Evolutionary conservation across 2,113 vertebrate species (phyloP).

Genomic region (Jacana jacana): DNA sequence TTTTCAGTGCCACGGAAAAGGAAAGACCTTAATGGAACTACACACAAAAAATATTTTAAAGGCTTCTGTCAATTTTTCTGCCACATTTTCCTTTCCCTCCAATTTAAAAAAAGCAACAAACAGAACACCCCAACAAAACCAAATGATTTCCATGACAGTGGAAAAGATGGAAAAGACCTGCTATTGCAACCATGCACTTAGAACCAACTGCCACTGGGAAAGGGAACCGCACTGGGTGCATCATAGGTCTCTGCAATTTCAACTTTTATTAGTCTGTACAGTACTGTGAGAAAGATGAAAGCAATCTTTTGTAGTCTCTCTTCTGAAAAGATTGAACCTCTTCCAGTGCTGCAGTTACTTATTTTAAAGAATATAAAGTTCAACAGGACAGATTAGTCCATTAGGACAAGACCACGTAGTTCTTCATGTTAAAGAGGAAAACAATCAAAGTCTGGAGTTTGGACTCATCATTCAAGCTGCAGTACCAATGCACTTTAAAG

Average conservation of each 20-base stretch:
- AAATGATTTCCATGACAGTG: background rate
- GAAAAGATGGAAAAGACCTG: background rate
- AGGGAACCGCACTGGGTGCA: background rate
- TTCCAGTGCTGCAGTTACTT: background rate
- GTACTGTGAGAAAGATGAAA: background rate
- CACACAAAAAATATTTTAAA: background rate
- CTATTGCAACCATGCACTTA: background rate
- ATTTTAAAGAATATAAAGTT: background rate
- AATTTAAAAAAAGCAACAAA: background rate
- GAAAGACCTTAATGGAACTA: background rate
- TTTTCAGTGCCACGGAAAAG: background rate
- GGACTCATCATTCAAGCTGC: background rate
- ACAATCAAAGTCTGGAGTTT: background rate
- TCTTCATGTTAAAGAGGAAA: constrained; percentile 6
- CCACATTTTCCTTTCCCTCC: background rate
- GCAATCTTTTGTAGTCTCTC: background rate
- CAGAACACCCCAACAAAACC: too few relatives aligned
- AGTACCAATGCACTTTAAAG: background rate
- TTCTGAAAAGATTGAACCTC: background rate
- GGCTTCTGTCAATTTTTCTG: background rate
- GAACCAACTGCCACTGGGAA: rapidly evolving
- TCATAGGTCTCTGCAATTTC: background rate
- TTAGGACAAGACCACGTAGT: background rate
- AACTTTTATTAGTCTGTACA: background rate
- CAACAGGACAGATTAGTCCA: background rate